These are phyloP conservation scores for Daphoenositta chrysoptera DNA, from an alignment of 2,113 vertebrate genomes.

Conservation along the genomic window DNA sequence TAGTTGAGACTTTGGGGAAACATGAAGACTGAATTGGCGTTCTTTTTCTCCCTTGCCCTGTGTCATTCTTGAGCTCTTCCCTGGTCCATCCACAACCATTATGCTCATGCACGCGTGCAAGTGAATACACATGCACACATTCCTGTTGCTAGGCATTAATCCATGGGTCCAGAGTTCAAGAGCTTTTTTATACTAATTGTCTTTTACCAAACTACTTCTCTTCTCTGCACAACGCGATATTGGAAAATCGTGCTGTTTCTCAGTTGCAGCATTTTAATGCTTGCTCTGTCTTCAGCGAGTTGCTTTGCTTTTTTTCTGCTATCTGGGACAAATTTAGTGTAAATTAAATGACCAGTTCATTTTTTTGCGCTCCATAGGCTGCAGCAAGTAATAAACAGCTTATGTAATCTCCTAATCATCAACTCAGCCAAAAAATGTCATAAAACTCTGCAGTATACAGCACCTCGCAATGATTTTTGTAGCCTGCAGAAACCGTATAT, in stretches of 20 bases:
- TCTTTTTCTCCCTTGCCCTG: not conserved
- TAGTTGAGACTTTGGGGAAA: slow-evolving; percentile 52
- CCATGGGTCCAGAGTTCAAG: not conserved
- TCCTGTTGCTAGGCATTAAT: slow-evolving; percentile 15
- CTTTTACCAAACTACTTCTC: slow-evolving; percentile 13
- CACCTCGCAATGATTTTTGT: slow-evolving; percentile 53
- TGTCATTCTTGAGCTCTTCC: not conserved
- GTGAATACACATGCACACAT: not conserved
- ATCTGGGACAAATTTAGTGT: slow-evolving; percentile 48
- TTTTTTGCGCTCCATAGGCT: slow-evolving; percentile 56
- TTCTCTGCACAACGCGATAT: not conserved
- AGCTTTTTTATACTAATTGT: slow-evolving; percentile 19
- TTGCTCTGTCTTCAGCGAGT: slow-evolving; percentile 25
- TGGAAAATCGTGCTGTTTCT: slow-evolving; percentile 13
- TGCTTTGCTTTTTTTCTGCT: slow-evolving; percentile 36
- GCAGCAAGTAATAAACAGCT: slow-evolving; percentile 65
- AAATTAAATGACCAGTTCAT: slow-evolving; percentile 64
- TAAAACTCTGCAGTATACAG: slow-evolving; percentile 46
- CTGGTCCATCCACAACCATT: not conserved
- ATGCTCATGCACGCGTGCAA: not conserved
- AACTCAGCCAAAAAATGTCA: slow-evolving; percentile 60
- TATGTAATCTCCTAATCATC: slow-evolving; percentile 66
- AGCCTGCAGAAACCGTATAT: slow-evolving; percentile 25
- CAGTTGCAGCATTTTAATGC: slow-evolving; percentile 1
- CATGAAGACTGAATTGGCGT: not conserved